phyloP scores from a whole-genome alignment of 2,888 invertebrate species.

The Mallateleia sp. region DNA sequence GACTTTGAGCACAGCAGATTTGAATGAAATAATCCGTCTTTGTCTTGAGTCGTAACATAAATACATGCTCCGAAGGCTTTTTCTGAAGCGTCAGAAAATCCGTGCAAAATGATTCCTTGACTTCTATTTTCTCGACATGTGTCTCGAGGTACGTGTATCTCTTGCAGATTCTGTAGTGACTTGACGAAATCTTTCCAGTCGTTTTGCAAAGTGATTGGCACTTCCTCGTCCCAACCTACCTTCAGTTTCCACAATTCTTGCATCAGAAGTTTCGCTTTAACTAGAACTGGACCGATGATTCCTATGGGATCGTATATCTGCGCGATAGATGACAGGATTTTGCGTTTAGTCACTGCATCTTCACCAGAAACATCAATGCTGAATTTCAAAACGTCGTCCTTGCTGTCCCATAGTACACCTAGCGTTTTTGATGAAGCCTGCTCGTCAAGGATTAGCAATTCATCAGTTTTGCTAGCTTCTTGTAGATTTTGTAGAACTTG shows the following conservation, averaged over 20 bases:
- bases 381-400: constrained; percentile 51
- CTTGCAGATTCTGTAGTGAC: too few species aligned
- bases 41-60: constrained; percentile 53
- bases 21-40: not conserved
- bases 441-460: constrained; percentile 43
- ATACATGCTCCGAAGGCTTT: constrained; percentile 80
- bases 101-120: constrained; percentile 53
- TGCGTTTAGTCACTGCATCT: not conserved
- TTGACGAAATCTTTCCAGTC: too few species aligned
- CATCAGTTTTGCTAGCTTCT: not conserved
- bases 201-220: not conserved
- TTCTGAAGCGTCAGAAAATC: constrained; percentile 79
- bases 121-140: constrained; percentile 11
- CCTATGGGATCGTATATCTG: constrained; percentile 71
- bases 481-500: not conserved
- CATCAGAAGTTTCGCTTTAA: constrained; percentile 71
- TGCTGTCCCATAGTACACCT: constrained; percentile 59
- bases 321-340: not conserved
- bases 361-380: constrained; percentile 4
- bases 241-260: constrained; percentile 28
- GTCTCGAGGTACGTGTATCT: constrained; percentile 47
- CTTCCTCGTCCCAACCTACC: constrained; percentile 12
- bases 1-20: constrained; percentile 68
- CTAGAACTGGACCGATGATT: constrained; percentile 53
- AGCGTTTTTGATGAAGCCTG: constrained; percentile 60